Conservation (phyloP, 2,113 vertebrate genomes). For the Cynopterus brachyotis region DNA sequence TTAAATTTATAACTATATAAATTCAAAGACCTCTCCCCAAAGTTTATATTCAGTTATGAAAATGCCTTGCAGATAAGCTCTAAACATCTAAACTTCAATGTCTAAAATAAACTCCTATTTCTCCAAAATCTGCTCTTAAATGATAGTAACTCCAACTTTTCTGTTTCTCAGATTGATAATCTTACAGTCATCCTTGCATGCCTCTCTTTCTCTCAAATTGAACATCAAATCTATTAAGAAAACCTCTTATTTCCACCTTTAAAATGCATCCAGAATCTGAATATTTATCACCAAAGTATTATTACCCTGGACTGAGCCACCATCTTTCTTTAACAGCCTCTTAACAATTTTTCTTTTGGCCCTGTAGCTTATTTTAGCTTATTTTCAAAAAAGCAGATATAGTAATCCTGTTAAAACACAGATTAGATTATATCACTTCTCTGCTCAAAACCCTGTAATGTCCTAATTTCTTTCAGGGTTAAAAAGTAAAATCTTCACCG, state of each 20-base stretch:
- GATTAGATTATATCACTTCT: background rate
- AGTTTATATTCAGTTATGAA: background rate
- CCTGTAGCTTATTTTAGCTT: background rate
- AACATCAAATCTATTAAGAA: background rate
- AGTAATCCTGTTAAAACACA: background rate
- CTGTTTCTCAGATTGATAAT: background rate
- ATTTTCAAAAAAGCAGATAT: background rate
- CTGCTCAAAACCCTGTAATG: background rate
- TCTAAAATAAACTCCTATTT: background rate
- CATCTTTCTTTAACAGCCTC: background rate
- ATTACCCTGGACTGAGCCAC: background rate
- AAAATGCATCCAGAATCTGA: background rate
- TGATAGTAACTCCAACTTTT: background rate
- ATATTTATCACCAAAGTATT: background rate
- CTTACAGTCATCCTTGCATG: background rate
- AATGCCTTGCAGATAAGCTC: background rate
- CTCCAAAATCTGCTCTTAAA: background rate
- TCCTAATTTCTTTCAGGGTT: background rate
- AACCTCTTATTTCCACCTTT: background rate
- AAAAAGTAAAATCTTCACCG: background rate
- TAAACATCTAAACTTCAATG: background rate
- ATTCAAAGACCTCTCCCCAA: background rate
- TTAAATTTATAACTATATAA: background rate
- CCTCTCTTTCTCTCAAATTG: background rate
- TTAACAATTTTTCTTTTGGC: background rate